Evolutionary conservation across 2,888 invertebrate species (phyloP).

Genomic region (Crematogaster levior): DNA sequence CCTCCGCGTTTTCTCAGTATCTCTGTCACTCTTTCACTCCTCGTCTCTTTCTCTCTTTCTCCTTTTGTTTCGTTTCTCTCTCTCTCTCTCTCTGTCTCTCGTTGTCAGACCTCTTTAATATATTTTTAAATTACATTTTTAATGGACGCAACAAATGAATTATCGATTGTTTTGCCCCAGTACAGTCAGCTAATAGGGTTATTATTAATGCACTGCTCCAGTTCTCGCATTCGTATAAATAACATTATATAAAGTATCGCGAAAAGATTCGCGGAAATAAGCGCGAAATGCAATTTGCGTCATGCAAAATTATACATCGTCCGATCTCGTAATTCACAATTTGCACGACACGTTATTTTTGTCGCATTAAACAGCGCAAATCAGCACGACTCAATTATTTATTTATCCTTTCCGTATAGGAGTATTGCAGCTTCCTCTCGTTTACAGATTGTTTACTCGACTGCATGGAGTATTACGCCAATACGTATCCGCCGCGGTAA

Average conservation of each 20-base stretch:
- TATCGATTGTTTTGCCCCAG: constrained; percentile 79
- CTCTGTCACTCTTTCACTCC: constrained; percentile 39
- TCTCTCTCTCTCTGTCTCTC: constrained; percentile 31
- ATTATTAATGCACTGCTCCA: constrained; percentile 71
- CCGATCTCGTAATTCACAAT: constrained; percentile 36
- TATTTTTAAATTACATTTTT: constrained; percentile 85
- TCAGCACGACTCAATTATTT: constrained; percentile 48
- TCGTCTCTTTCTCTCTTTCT: constrained; percentile 69
- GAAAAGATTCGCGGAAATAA: constrained; percentile 58
- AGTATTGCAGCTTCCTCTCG: constrained; percentile 34
- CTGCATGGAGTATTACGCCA: constrained; percentile 33
- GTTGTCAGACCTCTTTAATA: constrained; percentile 78
- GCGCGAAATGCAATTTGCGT: constrained; percentile 60
- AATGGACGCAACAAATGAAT: constrained; percentile 84
- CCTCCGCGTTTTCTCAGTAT: constrained; percentile 53
- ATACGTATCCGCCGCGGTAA: constrained; percentile 21
- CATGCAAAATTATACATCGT: constrained; percentile 46
- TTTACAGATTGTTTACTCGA: constrained; percentile 44
- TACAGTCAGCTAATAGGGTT: constrained; percentile 68
- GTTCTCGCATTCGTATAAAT: constrained; percentile 64
- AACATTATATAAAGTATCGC: constrained; percentile 51
- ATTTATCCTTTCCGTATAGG: constrained; percentile 29
- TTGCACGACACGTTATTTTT: constrained; percentile 43
- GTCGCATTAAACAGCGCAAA: constrained; percentile 47
- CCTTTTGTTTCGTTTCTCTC: constrained; percentile 36